A percentile compares a stretch with the other conserved stretches of the same genome.
These are phyloP conservation scores for Marmota monax DNA, from an alignment of 2,113 vertebrate species.

Conservation along the genomic window DNA sequence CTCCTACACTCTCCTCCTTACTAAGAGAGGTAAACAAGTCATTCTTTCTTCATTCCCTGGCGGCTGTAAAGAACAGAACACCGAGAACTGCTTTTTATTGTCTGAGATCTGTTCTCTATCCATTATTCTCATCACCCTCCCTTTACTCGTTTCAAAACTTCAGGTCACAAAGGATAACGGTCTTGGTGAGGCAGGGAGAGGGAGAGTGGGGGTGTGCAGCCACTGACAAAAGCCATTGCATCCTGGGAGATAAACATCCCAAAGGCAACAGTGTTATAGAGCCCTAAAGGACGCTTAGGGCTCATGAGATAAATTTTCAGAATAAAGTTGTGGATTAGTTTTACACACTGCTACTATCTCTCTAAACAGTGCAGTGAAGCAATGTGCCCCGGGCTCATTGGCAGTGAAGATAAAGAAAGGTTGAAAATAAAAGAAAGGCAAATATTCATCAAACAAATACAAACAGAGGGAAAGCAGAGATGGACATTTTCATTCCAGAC, in stretches of 20 bases:
- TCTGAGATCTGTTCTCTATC: background rate
- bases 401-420: constrained; percentile 45
- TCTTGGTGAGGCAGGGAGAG: background rate
- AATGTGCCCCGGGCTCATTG: constrained; percentile 30
- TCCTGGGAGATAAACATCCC: background rate
- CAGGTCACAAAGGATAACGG: background rate
- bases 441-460: constrained; percentile 72
- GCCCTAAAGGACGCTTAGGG: constrained; percentile 2
- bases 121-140: background rate
- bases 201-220: background rate
- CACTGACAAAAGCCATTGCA: background rate
- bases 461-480: constrained; percentile 61
- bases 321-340: constrained; percentile 8
- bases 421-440: constrained; percentile 70
- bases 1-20: background rate
- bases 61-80: background rate
- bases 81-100: background rate
- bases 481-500: constrained; percentile 64
- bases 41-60: background rate
- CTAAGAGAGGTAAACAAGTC: background rate
- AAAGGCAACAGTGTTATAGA: background rate
- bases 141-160: background rate
- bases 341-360: constrained; percentile 7
- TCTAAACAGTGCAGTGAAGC: constrained; percentile 40
- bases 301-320: background rate